Base-by-base conservation (phyloP, 2,888 invertebrate species). In the Octonoba sinensis region DNA sequence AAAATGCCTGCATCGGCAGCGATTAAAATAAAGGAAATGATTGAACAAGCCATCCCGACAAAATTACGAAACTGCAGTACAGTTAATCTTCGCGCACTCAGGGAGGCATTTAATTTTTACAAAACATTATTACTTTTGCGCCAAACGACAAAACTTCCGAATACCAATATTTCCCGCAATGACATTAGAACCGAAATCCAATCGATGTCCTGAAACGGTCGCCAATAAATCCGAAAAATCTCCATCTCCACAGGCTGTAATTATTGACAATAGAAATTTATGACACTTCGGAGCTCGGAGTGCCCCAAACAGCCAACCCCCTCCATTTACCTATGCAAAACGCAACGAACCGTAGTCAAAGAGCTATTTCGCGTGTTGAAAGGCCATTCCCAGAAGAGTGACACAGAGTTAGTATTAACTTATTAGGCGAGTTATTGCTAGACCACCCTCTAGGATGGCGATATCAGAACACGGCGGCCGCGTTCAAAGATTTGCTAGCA, bases 181-280 rank as follows among this genome's bases (percentile, higher is more conserved):
- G 8, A 36, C 36, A 36, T 36, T 11, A 36, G 8, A 36, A 8
- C 36, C 1, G 8, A 8, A 36, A 36, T 36, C 36, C 47, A 57
- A 47, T 74, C 74, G 65, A 60, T 60, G 47, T 74, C 49, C 51
- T n/a, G 11, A 47, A 60, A 24, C 60, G 44, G 67, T 20, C n/a
- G 20, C 27, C 67, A 60, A 75, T 67, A 59, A 75, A 67, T 60
- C 51, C 70, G 46, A 44, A 46, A 57, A 36, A 36, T 20, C n/a
- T 20, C 24, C 64, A 24, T 49, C 57, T 44, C 44, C 47, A 57
- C n/a, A 57, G 56, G 57, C 65, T 67, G 67, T 36, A 75, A 75
- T 75, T 75, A 75, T 75, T 75, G 75, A 75, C 75, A 75, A 75
- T 75, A 67, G 67, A 67, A 75, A 75, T 75, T 75, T 75, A 75